Evolutionary conservation across 64 coral and sea anemone genomes (phyloP).

Genomic region (Pocillopora damicornis): DNA sequence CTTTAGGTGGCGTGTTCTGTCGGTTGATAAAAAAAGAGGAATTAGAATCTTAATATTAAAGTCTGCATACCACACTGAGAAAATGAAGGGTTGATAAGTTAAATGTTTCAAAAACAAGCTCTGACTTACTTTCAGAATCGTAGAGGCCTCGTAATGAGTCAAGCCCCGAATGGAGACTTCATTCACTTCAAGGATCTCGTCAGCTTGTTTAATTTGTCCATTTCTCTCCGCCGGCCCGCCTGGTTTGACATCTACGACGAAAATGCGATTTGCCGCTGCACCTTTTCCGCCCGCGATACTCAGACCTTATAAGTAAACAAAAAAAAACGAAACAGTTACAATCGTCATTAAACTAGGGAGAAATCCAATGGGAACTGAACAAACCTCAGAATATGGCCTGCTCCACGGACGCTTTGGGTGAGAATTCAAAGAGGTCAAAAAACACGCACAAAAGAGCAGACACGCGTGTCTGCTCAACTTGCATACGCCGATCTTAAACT

Average conservation of each 20-base stretch:
- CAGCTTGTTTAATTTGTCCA: conserved; percentile 86
- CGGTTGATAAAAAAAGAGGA: not conserved
- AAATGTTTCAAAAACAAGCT: too few relatives aligned
- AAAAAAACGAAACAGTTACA: not conserved
- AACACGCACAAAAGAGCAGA: too few relatives aligned
- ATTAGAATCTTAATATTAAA: not conserved
- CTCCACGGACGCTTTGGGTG: too few relatives aligned
- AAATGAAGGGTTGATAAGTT: too few relatives aligned
- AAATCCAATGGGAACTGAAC: too few relatives aligned
- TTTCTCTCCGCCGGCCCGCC: conserved; percentile 83
- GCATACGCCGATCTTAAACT: too few relatives aligned
- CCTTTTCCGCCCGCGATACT: conserved; percentile 98
- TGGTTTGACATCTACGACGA: conserved; percentile 93
- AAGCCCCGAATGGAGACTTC: conserved; percentile 76
- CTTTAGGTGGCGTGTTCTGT: conserved; percentile 68
- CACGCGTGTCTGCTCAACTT: too few relatives aligned
- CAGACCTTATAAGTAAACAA: conserved; percentile 40
- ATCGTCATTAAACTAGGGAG: not conserved
- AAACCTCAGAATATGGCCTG: too few relatives aligned
- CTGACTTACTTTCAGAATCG: conserved; percentile 61
- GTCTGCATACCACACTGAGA: too few relatives aligned
- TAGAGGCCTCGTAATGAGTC: conserved; percentile 90
- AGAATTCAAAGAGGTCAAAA: too few relatives aligned
- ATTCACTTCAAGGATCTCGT: conserved; percentile 97
- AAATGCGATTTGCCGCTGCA: conserved; percentile 85